A percentile compares a stretch with the other conserved stretches of the same genome.
Conservation (phyloP, 1,140 invertebrate species). For the Caenorhabditis latens region DNA sequence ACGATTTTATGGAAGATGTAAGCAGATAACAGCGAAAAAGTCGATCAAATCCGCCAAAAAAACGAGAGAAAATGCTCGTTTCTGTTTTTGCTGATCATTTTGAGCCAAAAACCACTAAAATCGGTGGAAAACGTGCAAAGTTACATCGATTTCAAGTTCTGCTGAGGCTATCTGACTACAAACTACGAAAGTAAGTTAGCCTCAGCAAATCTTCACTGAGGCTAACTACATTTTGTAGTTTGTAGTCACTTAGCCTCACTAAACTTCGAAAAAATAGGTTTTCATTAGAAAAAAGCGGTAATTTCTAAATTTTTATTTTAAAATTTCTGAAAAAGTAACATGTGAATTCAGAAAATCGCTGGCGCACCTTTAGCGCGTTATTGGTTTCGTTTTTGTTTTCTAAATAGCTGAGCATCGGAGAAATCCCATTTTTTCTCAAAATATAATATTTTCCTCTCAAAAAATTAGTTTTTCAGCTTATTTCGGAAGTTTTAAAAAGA, state of each 20-base stretch:
- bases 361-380: too few species aligned
- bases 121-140: not conserved
- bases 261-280: not conserved
- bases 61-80: not conserved
- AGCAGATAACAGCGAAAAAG: not conserved
- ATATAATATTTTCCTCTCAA: too few species aligned
- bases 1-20: slow-evolving; percentile 3
- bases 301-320: too few species aligned
- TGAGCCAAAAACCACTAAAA: not conserved
- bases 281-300: too few species aligned
- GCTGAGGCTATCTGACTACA: not conserved
- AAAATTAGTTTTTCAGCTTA: too few species aligned
- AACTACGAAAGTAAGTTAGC: not conserved
- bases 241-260: not conserved
- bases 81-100: not conserved
- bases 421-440: too few species aligned
- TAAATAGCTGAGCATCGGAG: too few species aligned
- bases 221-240: not conserved
- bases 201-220: not conserved
- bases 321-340: too few species aligned
- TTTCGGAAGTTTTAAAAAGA: not conserved
- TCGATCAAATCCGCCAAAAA: not conserved
- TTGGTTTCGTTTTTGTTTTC: too few species aligned
- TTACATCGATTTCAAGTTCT: not conserved
- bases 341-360: too few species aligned